Conservation (phyloP, 37 sponge, comb jelly and placozoan genomes). For the Tethya wilhelma region DNA sequence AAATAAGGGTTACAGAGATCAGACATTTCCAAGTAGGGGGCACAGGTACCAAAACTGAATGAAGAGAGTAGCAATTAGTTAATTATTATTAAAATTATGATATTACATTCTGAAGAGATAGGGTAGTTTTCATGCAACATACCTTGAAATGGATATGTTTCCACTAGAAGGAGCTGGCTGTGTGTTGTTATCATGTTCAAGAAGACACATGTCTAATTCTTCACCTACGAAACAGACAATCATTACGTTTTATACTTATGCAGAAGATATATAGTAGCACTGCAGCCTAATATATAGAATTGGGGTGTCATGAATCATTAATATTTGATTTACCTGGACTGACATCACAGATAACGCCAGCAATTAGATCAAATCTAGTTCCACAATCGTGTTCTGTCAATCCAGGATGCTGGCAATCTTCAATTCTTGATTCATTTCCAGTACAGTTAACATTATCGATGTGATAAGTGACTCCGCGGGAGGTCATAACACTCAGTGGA, state of each 20-base stretch:
- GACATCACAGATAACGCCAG: too few relatives aligned
- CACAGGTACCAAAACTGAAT: constrained; percentile 15
- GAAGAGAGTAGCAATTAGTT: not conserved
- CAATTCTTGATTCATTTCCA: not conserved
- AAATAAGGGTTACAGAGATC: not conserved
- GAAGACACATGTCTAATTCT: too few relatives aligned
- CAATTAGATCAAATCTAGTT: not conserved
- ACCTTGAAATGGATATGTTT: too few relatives aligned
- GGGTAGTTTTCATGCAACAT: not conserved
- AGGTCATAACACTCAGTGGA: not conserved
- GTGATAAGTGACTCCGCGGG: not conserved
- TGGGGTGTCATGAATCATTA: not conserved
- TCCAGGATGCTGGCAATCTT: not conserved
- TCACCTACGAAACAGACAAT: not conserved
- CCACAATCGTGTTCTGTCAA: constrained; percentile 5
- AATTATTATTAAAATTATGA: not conserved
- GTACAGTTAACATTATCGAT: constrained; percentile 1
- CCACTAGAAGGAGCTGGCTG: too few relatives aligned
- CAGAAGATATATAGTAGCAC: not conserved
- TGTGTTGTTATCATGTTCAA: too few relatives aligned
- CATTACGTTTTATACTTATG: not conserved
- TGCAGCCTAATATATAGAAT: not conserved
- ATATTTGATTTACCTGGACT: too few relatives aligned
- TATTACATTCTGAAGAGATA: too few relatives aligned
- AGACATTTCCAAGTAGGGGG: not conserved